A percentile compares a stretch with the other conserved stretches of the same genome.
These are phyloP conservation scores for Cryptotermes secundus DNA, from an alignment of 1,140 invertebrate species.

Conservation along the genomic window DNA sequence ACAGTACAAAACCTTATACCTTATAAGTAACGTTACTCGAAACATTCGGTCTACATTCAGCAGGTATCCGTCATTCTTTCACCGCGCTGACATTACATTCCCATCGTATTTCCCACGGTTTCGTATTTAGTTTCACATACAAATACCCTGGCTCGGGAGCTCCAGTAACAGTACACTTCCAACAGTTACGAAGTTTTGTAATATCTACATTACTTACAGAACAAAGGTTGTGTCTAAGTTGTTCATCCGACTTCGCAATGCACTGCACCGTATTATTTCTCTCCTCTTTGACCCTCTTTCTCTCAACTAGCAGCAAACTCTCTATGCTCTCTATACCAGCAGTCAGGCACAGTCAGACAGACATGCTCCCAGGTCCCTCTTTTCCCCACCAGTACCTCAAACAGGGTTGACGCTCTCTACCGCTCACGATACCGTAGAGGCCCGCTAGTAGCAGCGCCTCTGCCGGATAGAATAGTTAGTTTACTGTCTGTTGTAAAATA, in stretches of 20 bases:
- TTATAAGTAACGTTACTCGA: not conserved
- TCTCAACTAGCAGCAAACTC: slow-evolving; percentile 11
- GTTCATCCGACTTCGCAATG: slow-evolving; percentile 2
- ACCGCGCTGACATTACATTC: not conserved
- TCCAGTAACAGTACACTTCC: not conserved
- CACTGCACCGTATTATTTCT: not conserved
- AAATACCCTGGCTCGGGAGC: not conserved
- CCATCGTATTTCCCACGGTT: slow-evolving; percentile 1
- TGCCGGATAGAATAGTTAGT: not conserved
- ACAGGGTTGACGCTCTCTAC: not conserved
- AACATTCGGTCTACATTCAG: not conserved
- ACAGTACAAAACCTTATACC: too few species aligned
- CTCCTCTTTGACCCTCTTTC: not conserved
- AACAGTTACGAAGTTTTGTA: not conserved
- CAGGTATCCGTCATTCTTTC: not conserved
- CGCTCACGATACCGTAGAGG: too few species aligned
- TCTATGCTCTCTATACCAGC: too few species aligned
- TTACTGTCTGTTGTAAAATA: not conserved
- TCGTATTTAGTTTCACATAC: not conserved
- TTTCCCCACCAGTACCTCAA: not conserved
- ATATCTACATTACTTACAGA: not conserved
- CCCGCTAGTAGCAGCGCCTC: not conserved
- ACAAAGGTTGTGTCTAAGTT: not conserved
- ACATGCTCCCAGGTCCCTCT: not conserved
- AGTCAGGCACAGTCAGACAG: not conserved